Base-by-base conservation (phyloP, 1,140 invertebrate genomes). In the Maconellicoccus hirsutus region DNA sequence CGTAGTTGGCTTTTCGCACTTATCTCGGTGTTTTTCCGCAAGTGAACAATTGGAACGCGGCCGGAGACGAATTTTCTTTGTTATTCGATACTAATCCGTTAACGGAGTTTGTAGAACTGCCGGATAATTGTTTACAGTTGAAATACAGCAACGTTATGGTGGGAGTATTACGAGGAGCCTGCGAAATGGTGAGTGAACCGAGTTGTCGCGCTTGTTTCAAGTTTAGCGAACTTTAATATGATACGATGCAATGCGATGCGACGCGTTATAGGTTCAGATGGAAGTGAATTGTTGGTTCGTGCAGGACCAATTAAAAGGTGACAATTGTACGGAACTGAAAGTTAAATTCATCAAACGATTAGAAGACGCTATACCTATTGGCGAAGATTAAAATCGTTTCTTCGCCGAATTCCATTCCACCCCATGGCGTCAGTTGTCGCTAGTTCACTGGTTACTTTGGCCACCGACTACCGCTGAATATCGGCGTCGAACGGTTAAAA, bases 71-170 rank as follows among this genome's bases (percentile, higher is more conserved):
- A 82, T 99, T 98, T 83, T 98, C 96, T 0, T 82, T 99, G 1
- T 86, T 94, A 0, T 89, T 98, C 78, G 96, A 99, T 74, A 85
- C 88, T 33, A 99, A 98, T 83, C 96, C 97, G 0, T 79, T 99
- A 16, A 94, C 92, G n/a, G 97, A 99, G 80, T 98, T 98, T 85
- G 96, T 98, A 3, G 97, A 99, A 81, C 84, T 99, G 74, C 97
- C 97, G 4, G 94, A 96, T 78, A 83, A 92, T 66, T 89, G 87
- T 77, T 81, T 83, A 42, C 86, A 86, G 76, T 82, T 99, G 0
- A 93, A 94, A 77, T 99, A 98, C 79, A 97, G 93, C 74, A 96
- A 96, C 79, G 85, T 99, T 66, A 83, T 99, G 38, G 92, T 93
- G 75, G 98, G 98, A 19, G 92, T 93, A 23, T 87, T 98, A 69